A percentile compares a stretch with the other conserved stretches of the same genome.
These are phyloP conservation scores for Henicopernis longicauda DNA, from an alignment of 2,113 vertebrate genomes.

Conservation along the genomic window DNA sequence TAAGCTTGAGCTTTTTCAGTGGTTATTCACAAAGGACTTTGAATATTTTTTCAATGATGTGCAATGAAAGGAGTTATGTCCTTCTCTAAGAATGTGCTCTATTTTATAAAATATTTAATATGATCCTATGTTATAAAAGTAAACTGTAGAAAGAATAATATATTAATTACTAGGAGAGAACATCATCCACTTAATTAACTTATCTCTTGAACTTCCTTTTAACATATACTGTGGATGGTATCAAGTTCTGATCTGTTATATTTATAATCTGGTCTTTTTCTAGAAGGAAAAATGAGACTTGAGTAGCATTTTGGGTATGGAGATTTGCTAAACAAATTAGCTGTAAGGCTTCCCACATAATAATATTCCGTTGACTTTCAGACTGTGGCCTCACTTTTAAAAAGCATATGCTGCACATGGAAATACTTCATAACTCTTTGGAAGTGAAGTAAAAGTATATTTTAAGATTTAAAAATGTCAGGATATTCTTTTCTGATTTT, in stretches of 20 bases:
- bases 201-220: neutral
- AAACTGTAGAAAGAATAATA: neutral
- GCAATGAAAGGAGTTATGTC: neutral
- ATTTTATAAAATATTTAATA: neutral
- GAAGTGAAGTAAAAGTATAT: constrained; percentile 3
- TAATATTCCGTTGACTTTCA: constrained; percentile 29
- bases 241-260: neutral
- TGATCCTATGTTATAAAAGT: neutral
- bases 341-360: neutral
- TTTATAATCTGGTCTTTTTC: constrained; percentile 27
- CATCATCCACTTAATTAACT: neutral
- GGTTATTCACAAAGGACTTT: neutral
- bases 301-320: neutral
- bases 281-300: neutral
- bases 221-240: neutral
- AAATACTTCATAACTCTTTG: constrained; percentile 3
- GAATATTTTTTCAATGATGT: neutral
- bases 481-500: neutral
- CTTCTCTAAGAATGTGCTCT: neutral
- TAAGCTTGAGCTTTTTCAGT: neutral
- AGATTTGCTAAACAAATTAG: constrained; percentile 19
- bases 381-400: neutral
- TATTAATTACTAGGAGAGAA: neutral
- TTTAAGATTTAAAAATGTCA: constrained; percentile 45
- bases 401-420: constrained; percentile 14